Evolutionary conservation across 2,113 vertebrate species (phyloP).

Genomic region (Pseudorectes ferrugineus): DNA sequence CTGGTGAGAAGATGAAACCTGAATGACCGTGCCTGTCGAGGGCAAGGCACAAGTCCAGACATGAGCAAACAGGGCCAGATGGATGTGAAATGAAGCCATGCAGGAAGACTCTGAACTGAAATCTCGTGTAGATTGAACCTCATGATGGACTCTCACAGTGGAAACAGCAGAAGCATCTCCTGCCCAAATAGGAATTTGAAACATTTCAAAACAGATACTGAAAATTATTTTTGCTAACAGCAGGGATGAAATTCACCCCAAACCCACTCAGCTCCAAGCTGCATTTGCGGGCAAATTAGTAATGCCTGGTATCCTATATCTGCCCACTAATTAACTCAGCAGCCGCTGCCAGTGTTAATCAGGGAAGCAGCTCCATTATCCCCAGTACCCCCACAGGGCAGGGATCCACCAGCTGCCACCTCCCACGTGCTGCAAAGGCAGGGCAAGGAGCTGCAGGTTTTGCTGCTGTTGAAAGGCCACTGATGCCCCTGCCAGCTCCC

Average conservation of each 20-base stretch:
- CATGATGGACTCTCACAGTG: not conserved
- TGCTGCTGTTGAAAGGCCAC: not conserved
- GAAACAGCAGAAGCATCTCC: not conserved
- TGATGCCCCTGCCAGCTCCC: not conserved
- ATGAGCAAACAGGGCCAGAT: not conserved
- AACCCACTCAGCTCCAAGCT: not conserved
- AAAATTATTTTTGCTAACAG: not conserved
- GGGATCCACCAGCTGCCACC: constrained; percentile 5
- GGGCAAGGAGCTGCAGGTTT: not conserved
- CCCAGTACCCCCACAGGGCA: not conserved
- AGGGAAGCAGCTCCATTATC: not conserved
- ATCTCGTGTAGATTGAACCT: not conserved
- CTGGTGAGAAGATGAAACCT: not conserved
- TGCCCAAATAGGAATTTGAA: not conserved
- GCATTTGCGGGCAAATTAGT: not conserved
- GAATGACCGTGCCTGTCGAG: not conserved
- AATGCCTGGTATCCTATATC: not conserved
- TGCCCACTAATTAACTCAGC: constrained; percentile 63
- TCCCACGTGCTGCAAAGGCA: not conserved
- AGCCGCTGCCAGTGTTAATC: constrained; percentile 42
- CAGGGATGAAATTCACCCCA: not conserved
- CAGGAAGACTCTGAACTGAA: not conserved
- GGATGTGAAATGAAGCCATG: not conserved
- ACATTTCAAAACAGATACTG: not conserved
- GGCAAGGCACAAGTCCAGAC: not conserved